Evolutionary conservation across 2,797 vertebrate genomes (phyloP), one percentile per base, ranked within the genome.

Genomic region (Sparus aurata): DNA sequence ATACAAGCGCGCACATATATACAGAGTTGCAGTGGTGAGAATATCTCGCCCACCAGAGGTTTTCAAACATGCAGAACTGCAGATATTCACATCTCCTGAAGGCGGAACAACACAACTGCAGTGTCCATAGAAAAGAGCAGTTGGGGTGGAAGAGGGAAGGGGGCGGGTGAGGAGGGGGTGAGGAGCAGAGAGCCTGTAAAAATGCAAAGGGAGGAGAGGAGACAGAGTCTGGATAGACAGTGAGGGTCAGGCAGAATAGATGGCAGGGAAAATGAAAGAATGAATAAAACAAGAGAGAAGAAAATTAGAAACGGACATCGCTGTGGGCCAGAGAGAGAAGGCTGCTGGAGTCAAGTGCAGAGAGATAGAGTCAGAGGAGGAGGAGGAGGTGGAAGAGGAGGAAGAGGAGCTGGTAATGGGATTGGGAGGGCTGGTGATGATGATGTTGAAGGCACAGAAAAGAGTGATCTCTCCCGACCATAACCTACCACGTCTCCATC

Each of bases 261-360:
- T 84, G 82, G 81, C 72, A 34, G 73, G 69, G 84, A 91, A 93
- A 88, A 92, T 91, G 85, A 92, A 89, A 88, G 69, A 82, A 94
- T 92, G 88, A 94, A 94, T 93, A 93, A 92, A 93, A 92, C 90
- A 94, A 81, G 85, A 90, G 89, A 77, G 82, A 41, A 87, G 75
- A 27, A 90, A 94, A 93, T 91, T 91, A 89, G 85, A 91, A 89
- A 91, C 20, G 15, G 77, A 83, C 80, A 75, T 85, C 1, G 86
- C 86, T 87, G 57, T 50, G 75, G 83, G 87, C 82, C 65, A 85
- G 53, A 85, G 50, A 85, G 67, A 70, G 22, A 53, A 69, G 65
- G 47, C 82, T 69, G 75, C 46, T 3, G 1, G 64, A 75, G 75
- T 66, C 66, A 73, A 63, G 69, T 62, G 17, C 34, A 63, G 73